These are phyloP conservation scores for Deilephila porcellus DNA, from an alignment of 2,888 invertebrate genomes.

Conservation along the genomic window DNA sequence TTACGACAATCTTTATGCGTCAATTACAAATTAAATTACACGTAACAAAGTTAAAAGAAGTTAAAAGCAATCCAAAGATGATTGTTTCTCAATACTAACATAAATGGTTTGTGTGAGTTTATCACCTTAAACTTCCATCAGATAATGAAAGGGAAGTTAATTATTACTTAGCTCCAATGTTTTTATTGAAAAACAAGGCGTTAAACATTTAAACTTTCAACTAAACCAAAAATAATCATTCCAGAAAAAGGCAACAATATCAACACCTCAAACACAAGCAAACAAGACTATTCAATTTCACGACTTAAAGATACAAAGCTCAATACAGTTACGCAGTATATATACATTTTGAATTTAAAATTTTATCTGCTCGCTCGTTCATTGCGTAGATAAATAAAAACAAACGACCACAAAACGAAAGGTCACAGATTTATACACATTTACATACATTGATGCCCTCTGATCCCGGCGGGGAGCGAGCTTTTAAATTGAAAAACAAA, in stretches of 20 bases:
- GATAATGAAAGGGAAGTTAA: too few species aligned
- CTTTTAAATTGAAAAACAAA: slow-evolving; percentile 39
- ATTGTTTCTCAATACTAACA: too few species aligned
- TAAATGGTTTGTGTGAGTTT: too few species aligned
- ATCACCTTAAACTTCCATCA: too few species aligned
- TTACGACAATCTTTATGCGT: too few species aligned
- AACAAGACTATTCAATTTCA: slow-evolving; percentile 47
- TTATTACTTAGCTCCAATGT: too few species aligned
- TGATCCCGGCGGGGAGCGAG: slow-evolving; percentile 37
- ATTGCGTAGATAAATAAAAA: slow-evolving; percentile 44
- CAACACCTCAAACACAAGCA: slow-evolving; percentile 40
- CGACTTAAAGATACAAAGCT: slow-evolving; percentile 36
- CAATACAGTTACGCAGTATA: slow-evolving; percentile 32
- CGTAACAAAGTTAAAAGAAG: too few species aligned
- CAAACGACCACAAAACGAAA: slow-evolving; percentile 36
- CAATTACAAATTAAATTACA: too few species aligned
- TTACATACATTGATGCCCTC: slow-evolving; percentile 41
- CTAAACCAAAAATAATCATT: too few species aligned
- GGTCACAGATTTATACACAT: slow-evolving; percentile 43
- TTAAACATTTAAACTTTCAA: too few species aligned
- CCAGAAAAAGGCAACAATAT: neutral
- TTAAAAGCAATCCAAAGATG: too few species aligned
- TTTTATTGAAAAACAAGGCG: too few species aligned
- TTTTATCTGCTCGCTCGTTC: slow-evolving; percentile 42
- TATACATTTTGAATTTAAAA: slow-evolving; percentile 44